phyloP scores from a whole-genome alignment of 2,113 vertebrate genomes.

The Pardalotus punctatus region DNA sequence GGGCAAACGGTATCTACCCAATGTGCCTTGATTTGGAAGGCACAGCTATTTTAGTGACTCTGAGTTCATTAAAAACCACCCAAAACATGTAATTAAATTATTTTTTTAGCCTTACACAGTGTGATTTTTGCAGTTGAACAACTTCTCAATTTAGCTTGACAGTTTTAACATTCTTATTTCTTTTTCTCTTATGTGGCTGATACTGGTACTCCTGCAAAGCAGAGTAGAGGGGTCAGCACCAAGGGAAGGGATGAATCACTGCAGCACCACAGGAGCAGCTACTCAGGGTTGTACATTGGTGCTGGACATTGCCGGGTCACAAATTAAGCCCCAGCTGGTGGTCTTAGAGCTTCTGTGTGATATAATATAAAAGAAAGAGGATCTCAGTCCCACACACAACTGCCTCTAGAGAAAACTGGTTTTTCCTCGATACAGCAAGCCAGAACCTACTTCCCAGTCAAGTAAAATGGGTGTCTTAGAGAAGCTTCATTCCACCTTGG shows the following conservation, averaged over 20 bases:
- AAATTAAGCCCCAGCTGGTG: not conserved
- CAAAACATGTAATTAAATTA: not conserved
- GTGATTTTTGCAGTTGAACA: not conserved
- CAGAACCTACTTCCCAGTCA: not conserved
- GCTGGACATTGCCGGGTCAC: rapidly evolving
- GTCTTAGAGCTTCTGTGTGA: not conserved
- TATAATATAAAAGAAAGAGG: rapidly evolving
- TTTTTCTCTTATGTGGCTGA: rapidly evolving
- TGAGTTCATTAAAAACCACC: not conserved
- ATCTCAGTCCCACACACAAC: rapidly evolving
- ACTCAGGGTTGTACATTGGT: rapidly evolving
- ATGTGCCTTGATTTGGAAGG: rapidly evolving
- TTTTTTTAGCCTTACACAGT: not conserved
- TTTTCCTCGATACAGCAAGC: not conserved
- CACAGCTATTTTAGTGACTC: not conserved
- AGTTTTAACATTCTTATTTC: not conserved
- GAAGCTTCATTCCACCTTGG: not conserved
- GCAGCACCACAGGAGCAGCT: not conserved
- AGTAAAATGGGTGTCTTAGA: rapidly evolving
- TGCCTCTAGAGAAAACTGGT: not conserved
- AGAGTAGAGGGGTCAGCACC: rapidly evolving
- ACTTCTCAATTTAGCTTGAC: rapidly evolving
- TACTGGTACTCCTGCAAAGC: rapidly evolving
- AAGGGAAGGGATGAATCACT: rapidly evolving
- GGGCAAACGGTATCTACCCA: rapidly evolving